Percentiles rank a stretch among this genome's conserved stretches.
Conservation (phyloP, 1,140 invertebrate species). For the Orussus abietinus region DNA sequence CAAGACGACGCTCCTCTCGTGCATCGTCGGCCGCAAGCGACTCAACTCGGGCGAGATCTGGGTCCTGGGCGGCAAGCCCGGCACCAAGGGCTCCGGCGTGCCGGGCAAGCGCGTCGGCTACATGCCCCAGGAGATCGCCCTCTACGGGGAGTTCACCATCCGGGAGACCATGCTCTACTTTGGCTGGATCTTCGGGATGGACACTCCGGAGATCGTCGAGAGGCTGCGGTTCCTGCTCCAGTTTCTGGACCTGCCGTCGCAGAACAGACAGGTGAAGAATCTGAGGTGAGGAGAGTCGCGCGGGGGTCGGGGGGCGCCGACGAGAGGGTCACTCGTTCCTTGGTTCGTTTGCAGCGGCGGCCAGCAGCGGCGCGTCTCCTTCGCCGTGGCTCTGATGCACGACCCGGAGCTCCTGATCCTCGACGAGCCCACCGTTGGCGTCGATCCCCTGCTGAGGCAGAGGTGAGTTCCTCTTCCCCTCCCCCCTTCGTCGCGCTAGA, state of each 20-base stretch:
- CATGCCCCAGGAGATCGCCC: conserved; percentile 86
- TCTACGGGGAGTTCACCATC: conserved; percentile 94
- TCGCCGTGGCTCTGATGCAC: conserved; percentile 88
- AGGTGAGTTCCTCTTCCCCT: too few species aligned
- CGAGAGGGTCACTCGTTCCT: too few species aligned
- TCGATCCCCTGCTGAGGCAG: conserved; percentile 83
- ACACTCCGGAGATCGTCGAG: conserved; percentile 71
- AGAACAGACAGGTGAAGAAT: conserved; percentile 82
- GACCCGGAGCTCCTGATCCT: conserved; percentile 89
- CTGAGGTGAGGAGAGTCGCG: conserved; percentile 68
- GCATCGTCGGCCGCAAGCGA: conserved; percentile 78
- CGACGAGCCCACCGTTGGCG: conserved; percentile 92
- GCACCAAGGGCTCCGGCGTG: conserved; percentile 74
- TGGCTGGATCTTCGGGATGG: conserved; percentile 93
- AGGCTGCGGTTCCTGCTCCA: conserved; percentile 83
- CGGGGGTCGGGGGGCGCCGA: too few species aligned
- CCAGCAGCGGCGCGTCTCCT: conserved; percentile 87
- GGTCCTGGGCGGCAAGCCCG: conserved; percentile 81
- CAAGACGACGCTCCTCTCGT: conserved; percentile 82
- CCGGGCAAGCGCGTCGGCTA: conserved; percentile 83
- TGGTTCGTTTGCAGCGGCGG: conserved; percentile 73
- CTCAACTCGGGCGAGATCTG: conserved; percentile 81
- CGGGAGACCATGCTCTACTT: conserved; percentile 94
- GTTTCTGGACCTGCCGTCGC: conserved; percentile 83
- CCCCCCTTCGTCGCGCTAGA: too few species aligned